Conservation (phyloP, 2,113 vertebrate genomes). For the Platichthys stellatus region DNA sequence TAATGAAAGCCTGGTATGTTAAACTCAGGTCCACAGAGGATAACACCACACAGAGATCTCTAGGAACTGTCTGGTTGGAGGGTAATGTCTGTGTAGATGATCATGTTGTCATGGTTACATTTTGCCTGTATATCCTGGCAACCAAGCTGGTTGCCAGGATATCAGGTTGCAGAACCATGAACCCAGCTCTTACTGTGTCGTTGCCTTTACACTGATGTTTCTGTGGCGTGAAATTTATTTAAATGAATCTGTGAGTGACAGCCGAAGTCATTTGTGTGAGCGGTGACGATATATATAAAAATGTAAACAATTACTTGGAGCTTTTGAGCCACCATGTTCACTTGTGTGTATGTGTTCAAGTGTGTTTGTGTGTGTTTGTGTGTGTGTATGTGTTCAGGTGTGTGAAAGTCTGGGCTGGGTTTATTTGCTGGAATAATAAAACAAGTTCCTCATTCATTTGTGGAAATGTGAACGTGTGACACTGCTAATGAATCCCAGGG, state of each 20-base stretch:
- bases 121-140: slow-evolving; percentile 22
- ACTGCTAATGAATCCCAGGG: slow-evolving; percentile 50
- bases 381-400: too few species aligned
- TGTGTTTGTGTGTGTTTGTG: neutral
- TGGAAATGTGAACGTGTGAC: slow-evolving; percentile 16
- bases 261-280: slow-evolving; percentile 9
- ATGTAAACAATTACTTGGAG: slow-evolving; percentile 7
- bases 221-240: slow-evolving; percentile 7
- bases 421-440: neutral
- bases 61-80: neutral
- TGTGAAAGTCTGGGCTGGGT: neutral
- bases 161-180: slow-evolving; percentile 19
- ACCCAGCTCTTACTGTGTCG: neutral
- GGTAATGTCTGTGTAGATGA: slow-evolving; percentile 38
- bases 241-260: slow-evolving; percentile 14
- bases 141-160: slow-evolving; percentile 2
- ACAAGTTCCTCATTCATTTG: neutral
- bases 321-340: neutral
- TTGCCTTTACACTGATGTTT: neutral
- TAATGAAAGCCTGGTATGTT: neutral
- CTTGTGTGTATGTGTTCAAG: neutral
- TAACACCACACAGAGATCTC: neutral
- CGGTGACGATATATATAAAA: neutral
- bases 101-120: slow-evolving; percentile 73
- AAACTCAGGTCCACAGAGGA: neutral